Evolutionary conservation across 2,113 vertebrate genomes (phyloP).

Genomic region (Podiceps cristatus): DNA sequence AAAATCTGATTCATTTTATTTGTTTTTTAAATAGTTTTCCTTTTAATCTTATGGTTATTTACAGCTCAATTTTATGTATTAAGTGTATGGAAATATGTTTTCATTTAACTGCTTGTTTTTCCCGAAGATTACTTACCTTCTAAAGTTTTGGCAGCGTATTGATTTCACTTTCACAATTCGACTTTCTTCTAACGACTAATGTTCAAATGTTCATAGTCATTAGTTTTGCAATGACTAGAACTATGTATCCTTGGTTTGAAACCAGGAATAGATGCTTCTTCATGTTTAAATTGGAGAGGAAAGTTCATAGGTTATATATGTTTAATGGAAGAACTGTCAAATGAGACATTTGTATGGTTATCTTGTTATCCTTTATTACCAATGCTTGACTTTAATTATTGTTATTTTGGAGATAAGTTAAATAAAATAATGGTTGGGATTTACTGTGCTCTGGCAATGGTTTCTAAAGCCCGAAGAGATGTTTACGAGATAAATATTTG

Average conservation of each 20-base stretch:
- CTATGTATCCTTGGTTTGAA: neutral
- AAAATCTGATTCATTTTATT: neutral
- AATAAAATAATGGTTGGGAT: neutral
- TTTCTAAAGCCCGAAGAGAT: neutral
- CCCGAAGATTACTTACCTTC: neutral
- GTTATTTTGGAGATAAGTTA: neutral
- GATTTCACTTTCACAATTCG: neutral
- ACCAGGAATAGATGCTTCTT: neutral
- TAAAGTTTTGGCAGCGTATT: neutral
- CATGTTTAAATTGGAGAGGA: neutral
- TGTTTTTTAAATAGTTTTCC: neutral
- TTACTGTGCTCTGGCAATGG: neutral
- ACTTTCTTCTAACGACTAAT: neutral
- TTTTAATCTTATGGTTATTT: neutral
- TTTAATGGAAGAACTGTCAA: neutral
- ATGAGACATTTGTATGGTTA: neutral
- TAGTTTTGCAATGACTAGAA: neutral
- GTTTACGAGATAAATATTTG: neutral
- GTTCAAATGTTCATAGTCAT: neutral
- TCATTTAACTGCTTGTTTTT: neutral
- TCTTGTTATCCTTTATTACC: neutral
- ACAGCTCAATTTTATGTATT: neutral
- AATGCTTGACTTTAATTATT: neutral
- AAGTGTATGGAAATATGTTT: neutral
- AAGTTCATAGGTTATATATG: neutral